Conservation (phyloP, 2,888 invertebrate species). For the Dryomyza anilis region DNA sequence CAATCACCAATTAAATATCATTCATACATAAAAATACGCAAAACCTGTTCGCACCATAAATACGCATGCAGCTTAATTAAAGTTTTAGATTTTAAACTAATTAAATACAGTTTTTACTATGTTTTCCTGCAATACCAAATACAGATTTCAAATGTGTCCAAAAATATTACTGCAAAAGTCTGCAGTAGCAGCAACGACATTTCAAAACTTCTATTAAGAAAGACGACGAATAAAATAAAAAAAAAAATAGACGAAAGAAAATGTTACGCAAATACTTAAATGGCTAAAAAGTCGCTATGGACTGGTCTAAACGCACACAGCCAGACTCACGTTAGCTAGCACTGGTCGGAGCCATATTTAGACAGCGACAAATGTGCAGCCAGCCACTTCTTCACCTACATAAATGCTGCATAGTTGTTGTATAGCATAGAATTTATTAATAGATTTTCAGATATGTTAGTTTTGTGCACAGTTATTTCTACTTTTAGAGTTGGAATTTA, state of each 20-base stretch:
- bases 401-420: too few relatives aligned
- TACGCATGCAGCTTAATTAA: too few relatives aligned
- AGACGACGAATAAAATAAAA: not conserved
- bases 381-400: conserved; percentile 7
- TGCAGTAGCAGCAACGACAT: not conserved
- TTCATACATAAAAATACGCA: too few relatives aligned
- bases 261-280: conserved; percentile 11
- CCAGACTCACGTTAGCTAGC: not conserved
- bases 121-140: conserved; percentile 11
- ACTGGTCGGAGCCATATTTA: conserved; percentile 1
- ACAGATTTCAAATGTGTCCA: not conserved
- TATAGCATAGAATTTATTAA: too few relatives aligned
- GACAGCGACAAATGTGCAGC: conserved; percentile 5
- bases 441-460: not conserved
- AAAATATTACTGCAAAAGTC: not conserved
- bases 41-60: too few relatives aligned
- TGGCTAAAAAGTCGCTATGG: not conserved
- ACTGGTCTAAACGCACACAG: not conserved
- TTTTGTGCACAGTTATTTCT: not conserved
- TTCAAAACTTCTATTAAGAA: conserved; percentile 7
- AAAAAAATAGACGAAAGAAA: not conserved
- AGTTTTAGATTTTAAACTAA: too few relatives aligned
- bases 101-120: too few relatives aligned
- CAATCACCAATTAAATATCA: too few relatives aligned
- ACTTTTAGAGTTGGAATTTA: not conserved